Evolutionary conservation across 2,113 vertebrate species (phyloP).

Genomic region (Athene noctua): DNA sequence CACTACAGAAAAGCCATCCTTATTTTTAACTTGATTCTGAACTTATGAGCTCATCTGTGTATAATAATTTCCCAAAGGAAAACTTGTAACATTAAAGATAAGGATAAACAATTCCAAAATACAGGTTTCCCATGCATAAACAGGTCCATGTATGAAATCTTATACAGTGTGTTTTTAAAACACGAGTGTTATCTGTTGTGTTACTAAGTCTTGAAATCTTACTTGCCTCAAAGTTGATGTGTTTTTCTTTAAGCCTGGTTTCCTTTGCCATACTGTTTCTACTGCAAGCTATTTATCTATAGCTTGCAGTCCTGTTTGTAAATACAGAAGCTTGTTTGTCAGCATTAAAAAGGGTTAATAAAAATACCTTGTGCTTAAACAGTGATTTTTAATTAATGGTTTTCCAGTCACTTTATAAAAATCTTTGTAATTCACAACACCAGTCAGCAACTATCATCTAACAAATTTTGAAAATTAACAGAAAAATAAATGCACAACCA

Average conservation of each 20-base stretch:
- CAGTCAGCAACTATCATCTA: neutral
- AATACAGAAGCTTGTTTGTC: neutral
- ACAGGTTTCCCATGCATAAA: neutral
- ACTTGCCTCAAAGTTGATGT: neutral
- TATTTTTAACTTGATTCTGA: neutral
- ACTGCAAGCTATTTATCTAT: neutral
- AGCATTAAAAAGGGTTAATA: neutral
- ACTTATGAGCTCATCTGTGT: neutral
- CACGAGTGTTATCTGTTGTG: neutral
- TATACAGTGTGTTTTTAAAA: neutral
- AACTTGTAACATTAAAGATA: neutral
- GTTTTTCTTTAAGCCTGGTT: neutral
- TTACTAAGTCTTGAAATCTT: neutral
- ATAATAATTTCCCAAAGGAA: neutral
- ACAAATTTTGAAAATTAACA: neutral
- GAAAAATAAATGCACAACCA: neutral
- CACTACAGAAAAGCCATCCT: neutral
- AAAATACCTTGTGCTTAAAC: constrained; percentile 8
- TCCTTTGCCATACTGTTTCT: neutral
- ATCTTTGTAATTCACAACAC: neutral
- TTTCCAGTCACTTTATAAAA: neutral
- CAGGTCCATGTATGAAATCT: neutral
- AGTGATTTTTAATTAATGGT: neutral
- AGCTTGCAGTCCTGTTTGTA: neutral
- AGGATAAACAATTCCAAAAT: neutral